These are phyloP conservation scores for Micrastur ruficollis DNA, from an alignment of 2,797 vertebrate genomes.

Conservation along the genomic window DNA sequence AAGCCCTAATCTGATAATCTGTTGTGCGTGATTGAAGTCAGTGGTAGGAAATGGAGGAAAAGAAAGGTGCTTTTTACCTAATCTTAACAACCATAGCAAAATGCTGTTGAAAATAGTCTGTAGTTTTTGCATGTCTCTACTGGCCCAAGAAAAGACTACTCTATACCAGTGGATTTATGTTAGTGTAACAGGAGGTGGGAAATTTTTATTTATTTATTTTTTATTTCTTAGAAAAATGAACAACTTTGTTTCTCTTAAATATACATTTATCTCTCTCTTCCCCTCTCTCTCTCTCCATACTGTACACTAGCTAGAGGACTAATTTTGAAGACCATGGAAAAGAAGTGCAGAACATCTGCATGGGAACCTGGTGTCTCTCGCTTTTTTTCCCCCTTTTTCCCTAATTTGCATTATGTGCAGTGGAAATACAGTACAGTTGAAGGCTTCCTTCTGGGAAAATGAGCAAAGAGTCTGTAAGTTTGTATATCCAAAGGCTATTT, in stretches of 20 bases:
- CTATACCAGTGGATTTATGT: background rate
- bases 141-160: background rate
- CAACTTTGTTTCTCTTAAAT: background rate
- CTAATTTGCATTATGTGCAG: conserved; percentile 47
- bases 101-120: background rate
- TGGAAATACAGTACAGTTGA: conserved; percentile 47
- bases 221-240: background rate
- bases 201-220: background rate
- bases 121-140: background rate
- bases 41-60: background rate
- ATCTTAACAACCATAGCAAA: background rate
- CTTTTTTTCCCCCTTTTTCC: background rate
- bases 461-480: conserved; percentile 51
- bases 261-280: background rate
- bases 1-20: background rate
- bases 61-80: background rate
- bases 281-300: no score
- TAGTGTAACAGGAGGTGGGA: background rate
- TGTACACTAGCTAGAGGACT: background rate
- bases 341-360: conserved; percentile 33
- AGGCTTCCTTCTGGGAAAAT: conserved; percentile 60
- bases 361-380: background rate
- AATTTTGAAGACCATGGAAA: conserved; percentile 21
- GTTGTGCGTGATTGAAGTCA: background rate
- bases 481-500: conserved; percentile 65